Evolutionary conservation across 1,140 invertebrate genomes (phyloP).

Genomic region (Hylaeus volcanicus): DNA sequence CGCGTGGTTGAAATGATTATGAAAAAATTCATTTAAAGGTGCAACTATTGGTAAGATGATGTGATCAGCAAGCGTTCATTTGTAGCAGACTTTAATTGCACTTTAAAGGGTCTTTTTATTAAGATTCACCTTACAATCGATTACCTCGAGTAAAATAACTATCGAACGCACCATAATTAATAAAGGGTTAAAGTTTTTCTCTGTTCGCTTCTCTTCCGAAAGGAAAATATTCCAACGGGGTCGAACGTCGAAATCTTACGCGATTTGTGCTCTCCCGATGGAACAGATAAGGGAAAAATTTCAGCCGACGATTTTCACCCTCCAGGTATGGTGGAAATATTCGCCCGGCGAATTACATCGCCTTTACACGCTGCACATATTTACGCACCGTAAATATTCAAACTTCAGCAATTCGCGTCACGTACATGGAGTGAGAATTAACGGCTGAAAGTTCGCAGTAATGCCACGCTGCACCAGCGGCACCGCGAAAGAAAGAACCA

Average conservation of each 20-base stretch:
- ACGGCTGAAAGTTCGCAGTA: not conserved
- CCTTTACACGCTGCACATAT: not conserved
- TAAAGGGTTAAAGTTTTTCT: no score
- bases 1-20: no score
- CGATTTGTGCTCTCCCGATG: not conserved
- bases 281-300: not conserved
- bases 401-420: not conserved
- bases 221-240: no score
- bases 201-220: no score
- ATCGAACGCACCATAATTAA: no score
- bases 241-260: not conserved
- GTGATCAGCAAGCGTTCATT: no score
- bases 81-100: no score
- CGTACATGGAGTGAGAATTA: slow-evolving; percentile 13
- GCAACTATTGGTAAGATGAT: no score
- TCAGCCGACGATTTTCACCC: not conserved
- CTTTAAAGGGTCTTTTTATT: no score
- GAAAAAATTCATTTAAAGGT: no score
- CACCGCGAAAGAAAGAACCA: not conserved
- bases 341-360: not conserved
- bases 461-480: not conserved
- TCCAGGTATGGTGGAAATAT: not conserved
- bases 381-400: slow-evolving; percentile 12
- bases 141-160: no score
- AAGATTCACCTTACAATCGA: no score